phyloP scores from a whole-genome alignment of 1,140 invertebrate species.

The Coenobita brevimanus region DNA sequence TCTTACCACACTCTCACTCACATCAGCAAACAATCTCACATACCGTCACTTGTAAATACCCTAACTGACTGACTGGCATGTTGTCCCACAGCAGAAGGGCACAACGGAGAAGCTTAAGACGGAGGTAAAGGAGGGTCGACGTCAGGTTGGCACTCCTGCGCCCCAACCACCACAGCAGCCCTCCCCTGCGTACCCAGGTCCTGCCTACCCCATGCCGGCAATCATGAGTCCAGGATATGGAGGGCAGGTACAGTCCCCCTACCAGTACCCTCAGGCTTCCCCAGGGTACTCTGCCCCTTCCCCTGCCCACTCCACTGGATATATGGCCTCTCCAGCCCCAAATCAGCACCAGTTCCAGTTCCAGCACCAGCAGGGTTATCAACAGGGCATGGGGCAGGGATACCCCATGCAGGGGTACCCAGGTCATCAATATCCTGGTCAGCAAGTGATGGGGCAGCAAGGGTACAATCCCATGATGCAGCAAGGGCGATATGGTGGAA shows the following conservation, averaged over 20 bases:
- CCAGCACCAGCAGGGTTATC: slow-evolving; percentile 69
- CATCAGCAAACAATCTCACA: no score
- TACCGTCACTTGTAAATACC: no score
- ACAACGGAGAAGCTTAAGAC: slow-evolving; percentile 39
- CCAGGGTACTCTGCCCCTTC: slow-evolving; percentile 60
- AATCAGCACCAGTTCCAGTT: slow-evolving; percentile 58
- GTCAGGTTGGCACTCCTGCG: slow-evolving; percentile 48
- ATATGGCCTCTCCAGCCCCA: slow-evolving; percentile 50
- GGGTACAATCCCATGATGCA: slow-evolving; percentile 68
- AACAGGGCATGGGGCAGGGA: slow-evolving; percentile 71
- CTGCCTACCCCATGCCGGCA: slow-evolving; percentile 64
- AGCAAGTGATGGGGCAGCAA: slow-evolving; percentile 65
- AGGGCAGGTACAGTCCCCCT: slow-evolving; percentile 36
- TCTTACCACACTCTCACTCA: no score
- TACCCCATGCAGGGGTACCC: slow-evolving; percentile 72
- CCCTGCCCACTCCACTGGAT: slow-evolving; percentile 52
- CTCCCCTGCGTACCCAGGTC: slow-evolving; percentile 67
- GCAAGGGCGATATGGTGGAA: slow-evolving; percentile 29
- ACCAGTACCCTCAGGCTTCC: slow-evolving; percentile 67
- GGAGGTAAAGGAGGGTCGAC: slow-evolving; percentile 48
- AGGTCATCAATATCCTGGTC: slow-evolving; percentile 72
- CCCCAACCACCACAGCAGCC: slow-evolving; percentile 59
- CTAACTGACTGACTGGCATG: no score
- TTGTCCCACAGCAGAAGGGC: slow-evolving; percentile 57
- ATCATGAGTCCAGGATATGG: slow-evolving; percentile 11